Conservation (phyloP, 2,797 vertebrate genomes). For the Lepilemur ruficaudatus region DNA sequence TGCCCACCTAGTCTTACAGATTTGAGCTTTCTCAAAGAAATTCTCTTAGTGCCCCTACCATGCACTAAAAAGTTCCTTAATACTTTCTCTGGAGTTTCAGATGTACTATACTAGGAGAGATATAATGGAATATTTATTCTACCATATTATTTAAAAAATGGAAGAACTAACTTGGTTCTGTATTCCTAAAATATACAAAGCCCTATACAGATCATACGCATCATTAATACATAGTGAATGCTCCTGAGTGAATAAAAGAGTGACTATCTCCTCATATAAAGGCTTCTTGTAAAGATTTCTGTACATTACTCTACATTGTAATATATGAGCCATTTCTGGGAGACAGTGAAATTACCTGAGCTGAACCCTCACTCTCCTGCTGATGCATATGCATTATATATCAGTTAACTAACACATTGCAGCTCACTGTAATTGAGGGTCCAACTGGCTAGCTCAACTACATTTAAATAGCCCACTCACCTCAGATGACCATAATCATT, state of each 20-base stretch:
- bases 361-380: background rate
- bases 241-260: background rate
- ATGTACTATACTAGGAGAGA: background rate
- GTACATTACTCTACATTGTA: background rate
- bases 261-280: constrained; percentile 27
- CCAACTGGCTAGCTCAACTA: constrained; percentile 10
- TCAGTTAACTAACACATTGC: constrained; percentile 37
- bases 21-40: constrained; percentile 6
- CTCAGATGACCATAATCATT: constrained; percentile 27
- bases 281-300: constrained; percentile 14
- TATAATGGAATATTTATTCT: constrained; percentile 6
- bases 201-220: background rate
- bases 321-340: background rate
- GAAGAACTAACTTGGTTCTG: background rate
- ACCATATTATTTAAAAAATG: background rate
- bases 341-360: background rate
- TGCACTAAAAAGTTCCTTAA: background rate
- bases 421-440: background rate
- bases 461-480: background rate
- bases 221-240: background rate
- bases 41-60: background rate
- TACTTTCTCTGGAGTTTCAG: background rate
- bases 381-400: constrained; percentile 55
- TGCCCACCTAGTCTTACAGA: background rate
- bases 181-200: constrained; percentile 16